These are phyloP conservation scores for Hippasteria phrygiana DNA, from an alignment of 53 echinoderm and acorn worm species.

Conservation along the genomic window DNA sequence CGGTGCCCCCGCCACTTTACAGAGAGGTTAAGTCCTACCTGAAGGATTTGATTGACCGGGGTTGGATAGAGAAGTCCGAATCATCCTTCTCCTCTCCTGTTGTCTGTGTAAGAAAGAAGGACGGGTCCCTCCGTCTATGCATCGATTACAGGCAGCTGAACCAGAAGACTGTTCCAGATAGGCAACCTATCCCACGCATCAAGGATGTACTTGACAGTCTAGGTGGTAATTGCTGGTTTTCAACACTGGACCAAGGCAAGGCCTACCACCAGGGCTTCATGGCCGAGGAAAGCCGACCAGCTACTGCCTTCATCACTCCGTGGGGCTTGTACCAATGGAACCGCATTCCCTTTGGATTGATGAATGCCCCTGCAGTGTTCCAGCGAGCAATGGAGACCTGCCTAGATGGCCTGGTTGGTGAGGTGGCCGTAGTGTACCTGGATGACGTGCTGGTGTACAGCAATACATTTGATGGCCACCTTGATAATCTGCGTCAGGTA, in stretches of 20 bases:
- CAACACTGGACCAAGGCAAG: constrained; percentile 55
- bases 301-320: constrained; percentile 66
- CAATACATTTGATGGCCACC: constrained; percentile 64
- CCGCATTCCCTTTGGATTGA: constrained; percentile 64
- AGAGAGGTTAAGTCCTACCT: constrained; percentile 66
- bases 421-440: not conserved
- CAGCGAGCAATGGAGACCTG: constrained; percentile 15
- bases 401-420: constrained; percentile 1
- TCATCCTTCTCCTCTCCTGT: constrained; percentile 66
- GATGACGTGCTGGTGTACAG: constrained; percentile 70
- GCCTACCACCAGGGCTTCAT: constrained; percentile 73
- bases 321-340: constrained; percentile 72
- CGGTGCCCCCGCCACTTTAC: constrained; percentile 64
- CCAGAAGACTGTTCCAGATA: constrained; percentile 38
- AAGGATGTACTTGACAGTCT: constrained; percentile 47
- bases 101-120: constrained; percentile 73
- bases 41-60: constrained; percentile 50
- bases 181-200: constrained; percentile 24
- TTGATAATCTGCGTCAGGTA: constrained; percentile 15
- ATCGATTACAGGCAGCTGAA: constrained; percentile 53
- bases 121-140: constrained; percentile 65
- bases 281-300: constrained; percentile 33
- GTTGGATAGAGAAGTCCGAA: constrained; percentile 62
- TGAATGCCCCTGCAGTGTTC: constrained; percentile 65
- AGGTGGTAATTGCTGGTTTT: constrained; percentile 54